Base-by-base conservation (phyloP, 1,140 invertebrate species). In the Pseudomyrmex sp. region DNA sequence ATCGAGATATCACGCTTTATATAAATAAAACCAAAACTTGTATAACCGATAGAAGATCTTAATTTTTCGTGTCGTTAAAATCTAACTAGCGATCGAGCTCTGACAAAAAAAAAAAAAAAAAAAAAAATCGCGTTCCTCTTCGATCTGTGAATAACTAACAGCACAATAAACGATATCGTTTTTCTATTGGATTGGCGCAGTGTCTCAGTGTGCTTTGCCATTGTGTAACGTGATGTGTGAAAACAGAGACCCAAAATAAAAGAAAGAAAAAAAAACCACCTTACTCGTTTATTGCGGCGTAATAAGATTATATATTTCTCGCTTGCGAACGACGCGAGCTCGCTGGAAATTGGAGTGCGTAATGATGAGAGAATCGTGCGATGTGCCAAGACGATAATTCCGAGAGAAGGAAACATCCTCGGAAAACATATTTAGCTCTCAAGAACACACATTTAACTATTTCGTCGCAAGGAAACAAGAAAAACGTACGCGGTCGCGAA, bases 1-100 rank as follows among this genome's bases (percentile, higher is more conserved):
- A 90, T 91, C 88, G 88, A 90, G 90, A 91, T 92, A 91, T 89
- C 92, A 93, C 92, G 92, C 92, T 93, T 35, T 35, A 35, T 93
- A 93, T 68, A 73, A 83, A 89, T 87, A 89, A 73, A 85, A 77
- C 26, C 59, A 35, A 7, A 35, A 35, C 35, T 35, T 35, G 35
- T 63, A 50, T 80, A 80, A 84, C 26, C 76, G 18, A 61, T 79
- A 44, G 50, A 35, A 74, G 74, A 35, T 83, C 69, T 82, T 85
- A 75, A 89, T 83, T 72, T 73, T 82, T 35, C 72, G 66, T 85
- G 63, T 83, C 72, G 61, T 82, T 73, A 88, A 35, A 35, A 35
- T 35, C 50, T 66, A 65, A 48, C 62, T 88, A 88, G 87, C 56
- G 9, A 59, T 58, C 23, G 66, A 72, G 56, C 35, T 80, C 23